phyloP scores from a whole-genome alignment of 2,113 vertebrate genomes.

The Hyaena hyaena region DNA sequence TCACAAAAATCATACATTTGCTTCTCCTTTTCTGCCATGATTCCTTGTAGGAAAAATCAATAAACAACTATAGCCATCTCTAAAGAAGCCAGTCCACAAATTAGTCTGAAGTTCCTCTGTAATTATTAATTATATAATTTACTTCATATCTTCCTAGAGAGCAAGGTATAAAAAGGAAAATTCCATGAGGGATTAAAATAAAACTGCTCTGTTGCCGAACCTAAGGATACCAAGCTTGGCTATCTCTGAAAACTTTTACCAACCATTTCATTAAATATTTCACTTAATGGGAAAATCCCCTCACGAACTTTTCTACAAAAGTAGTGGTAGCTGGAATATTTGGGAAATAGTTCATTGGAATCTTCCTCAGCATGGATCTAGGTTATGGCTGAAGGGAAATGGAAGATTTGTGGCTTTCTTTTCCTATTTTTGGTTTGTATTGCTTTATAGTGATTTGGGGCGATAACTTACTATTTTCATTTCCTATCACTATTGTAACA shows the following conservation, averaged over 20 bases:
- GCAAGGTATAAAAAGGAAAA: slow-evolving; percentile 2
- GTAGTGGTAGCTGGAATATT: not conserved
- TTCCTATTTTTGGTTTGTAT: not conserved
- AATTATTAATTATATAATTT: slow-evolving; percentile 58
- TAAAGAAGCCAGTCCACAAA: slow-evolving; percentile 52
- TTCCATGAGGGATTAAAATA: slow-evolving; percentile 37
- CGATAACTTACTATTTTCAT: not conserved
- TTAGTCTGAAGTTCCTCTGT: slow-evolving; percentile 51
- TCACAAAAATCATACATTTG: slow-evolving; percentile 18
- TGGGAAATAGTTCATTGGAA: not conserved
- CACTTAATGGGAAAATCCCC: not conserved
- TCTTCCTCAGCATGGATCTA: not conserved
- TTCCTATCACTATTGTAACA: not conserved
- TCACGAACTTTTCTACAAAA: slow-evolving; percentile 20
- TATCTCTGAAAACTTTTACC: slow-evolving; percentile 46
- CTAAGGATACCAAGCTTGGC: not conserved
- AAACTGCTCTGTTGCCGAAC: slow-evolving; percentile 52
- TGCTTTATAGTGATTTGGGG: not conserved
- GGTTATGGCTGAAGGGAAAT: not conserved
- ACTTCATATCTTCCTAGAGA: slow-evolving; percentile 14
- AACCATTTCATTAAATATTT: slow-evolving; percentile 56
- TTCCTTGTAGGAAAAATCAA: not conserved
- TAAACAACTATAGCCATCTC: not conserved
- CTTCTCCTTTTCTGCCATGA: slow-evolving; percentile 17
- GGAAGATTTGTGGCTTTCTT: not conserved